Evolutionary conservation across 2,113 vertebrate genomes (phyloP), one percentile per base, ranked within the genome.

Genomic region (Rhegmatorhina hoffmannsi): DNA sequence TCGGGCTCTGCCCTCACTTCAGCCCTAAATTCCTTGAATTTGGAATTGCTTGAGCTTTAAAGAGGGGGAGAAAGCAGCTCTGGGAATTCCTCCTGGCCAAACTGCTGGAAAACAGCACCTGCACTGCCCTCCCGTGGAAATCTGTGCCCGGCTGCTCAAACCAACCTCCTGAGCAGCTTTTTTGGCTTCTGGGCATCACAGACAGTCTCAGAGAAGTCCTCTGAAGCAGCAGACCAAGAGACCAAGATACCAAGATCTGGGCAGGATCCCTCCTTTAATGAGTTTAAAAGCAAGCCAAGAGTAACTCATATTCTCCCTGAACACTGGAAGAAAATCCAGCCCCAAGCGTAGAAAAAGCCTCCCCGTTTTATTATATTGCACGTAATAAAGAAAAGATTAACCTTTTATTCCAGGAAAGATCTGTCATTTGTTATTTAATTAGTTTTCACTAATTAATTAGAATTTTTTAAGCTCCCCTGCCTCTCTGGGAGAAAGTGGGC

Each of bases 371-470:
- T 81, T 91, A 89, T 88, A 86, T 26, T 46, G 83, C 76, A 36
- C 46, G 72, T 10, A 96, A 96, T 96, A 94, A 97, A 95, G 85
- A 86, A 90, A 92, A 96, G 93, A 97, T 96, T 93, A 97, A 74
- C 56, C 90, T 92, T 95, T 94, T 63, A 91, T 95, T 88, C 66
- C 49, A 74, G 52, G 25, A 67, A 78, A 90, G 88, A 91, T 81
- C 68, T 40, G 20, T 68, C 79, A 43, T 90, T 96, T 94, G 93
- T 95, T 92, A 96, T 94, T 96, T 96, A 96, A 97, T 96, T 96
- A 97, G 90, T 92, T 96, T 96, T 90, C 56, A 26, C 92, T 97
- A 96, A 97, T 97, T 96, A 96, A 97, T 96, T 93, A 96, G 82
- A 86, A 81, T 88, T 93, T 93, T 94, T 95, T 95, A 94, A 95